Evolutionary conservation across 2,113 vertebrate genomes (phyloP).

Genomic region (Melospiza georgiana): DNA sequence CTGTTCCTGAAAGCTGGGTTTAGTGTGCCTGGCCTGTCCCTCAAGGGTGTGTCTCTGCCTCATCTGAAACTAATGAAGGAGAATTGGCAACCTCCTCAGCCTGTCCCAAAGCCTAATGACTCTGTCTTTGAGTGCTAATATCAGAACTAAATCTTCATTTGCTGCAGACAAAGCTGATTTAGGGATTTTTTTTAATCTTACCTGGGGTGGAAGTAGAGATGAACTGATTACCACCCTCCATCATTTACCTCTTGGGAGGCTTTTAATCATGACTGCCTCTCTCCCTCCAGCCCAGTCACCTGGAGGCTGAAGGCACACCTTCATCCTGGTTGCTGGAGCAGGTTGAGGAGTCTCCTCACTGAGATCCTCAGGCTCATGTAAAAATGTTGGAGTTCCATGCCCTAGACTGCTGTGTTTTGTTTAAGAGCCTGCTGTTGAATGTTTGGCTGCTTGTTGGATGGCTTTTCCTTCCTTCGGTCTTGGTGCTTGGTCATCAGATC

Average conservation of each 20-base stretch:
- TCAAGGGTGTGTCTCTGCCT: neutral
- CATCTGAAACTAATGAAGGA: neutral
- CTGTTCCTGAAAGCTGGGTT: neutral
- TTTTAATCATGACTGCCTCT: neutral
- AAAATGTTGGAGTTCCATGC: neutral
- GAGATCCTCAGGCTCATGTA: neutral
- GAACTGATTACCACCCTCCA: neutral
- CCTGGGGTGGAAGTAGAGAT: constrained; percentile 15
- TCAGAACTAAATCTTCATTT: constrained; percentile 13
- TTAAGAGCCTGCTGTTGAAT: neutral
- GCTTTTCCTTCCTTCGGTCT: neutral
- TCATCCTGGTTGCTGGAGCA: neutral
- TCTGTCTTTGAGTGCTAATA: neutral
- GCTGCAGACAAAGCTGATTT: constrained; percentile 27
- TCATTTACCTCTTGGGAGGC: neutral
- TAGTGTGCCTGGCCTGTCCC: neutral
- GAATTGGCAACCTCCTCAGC: neutral
- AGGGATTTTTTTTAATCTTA: neutral
- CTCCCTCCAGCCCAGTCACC: neutral
- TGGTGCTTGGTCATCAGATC: neutral
- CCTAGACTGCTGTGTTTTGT: neutral
- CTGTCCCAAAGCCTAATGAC: constrained; percentile 23
- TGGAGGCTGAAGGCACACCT: neutral
- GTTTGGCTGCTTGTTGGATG: neutral
- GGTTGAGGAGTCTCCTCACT: neutral